Conservation (phyloP, 2,113 vertebrate genomes). For the Micronycteris hirsuta region DNA sequence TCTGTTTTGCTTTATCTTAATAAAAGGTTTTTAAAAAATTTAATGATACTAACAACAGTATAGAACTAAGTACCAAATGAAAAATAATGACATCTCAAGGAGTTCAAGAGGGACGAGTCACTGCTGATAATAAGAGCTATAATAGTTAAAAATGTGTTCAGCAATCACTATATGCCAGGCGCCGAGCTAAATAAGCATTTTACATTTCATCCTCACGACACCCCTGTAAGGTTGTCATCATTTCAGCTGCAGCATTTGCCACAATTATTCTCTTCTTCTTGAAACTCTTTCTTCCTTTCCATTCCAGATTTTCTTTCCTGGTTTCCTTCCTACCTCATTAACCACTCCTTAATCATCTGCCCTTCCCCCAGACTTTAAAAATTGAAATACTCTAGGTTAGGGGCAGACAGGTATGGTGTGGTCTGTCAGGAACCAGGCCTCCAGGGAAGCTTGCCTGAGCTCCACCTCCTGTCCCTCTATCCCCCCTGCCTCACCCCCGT, state of each 20-base stretch:
- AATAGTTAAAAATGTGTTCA: constrained; percentile 6
- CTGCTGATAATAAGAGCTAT: constrained; percentile 4
- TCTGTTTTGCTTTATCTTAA: neutral
- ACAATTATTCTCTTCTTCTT: neutral
- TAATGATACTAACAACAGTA: constrained; percentile 7
- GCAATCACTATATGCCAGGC: neutral
- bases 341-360: neutral
- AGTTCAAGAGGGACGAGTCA: neutral
- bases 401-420: too few species aligned
- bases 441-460: too few species aligned
- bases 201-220: neutral
- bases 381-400: neutral
- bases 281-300: neutral
- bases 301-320: neutral
- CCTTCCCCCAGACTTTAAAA: neutral
- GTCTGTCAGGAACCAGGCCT: too few species aligned
- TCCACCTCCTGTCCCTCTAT: too few species aligned
- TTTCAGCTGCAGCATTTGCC: constrained; percentile 1
- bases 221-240: neutral
- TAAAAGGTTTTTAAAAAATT: neutral
- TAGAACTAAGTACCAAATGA: neutral
- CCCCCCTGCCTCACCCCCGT: too few species aligned
- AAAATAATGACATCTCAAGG: neutral
- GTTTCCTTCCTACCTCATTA: constrained; percentile 5
- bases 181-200: constrained; percentile 9